These are phyloP conservation scores for Erethizon dorsatum DNA, from an alignment of 2,797 vertebrate genomes.

Conservation along the genomic window DNA sequence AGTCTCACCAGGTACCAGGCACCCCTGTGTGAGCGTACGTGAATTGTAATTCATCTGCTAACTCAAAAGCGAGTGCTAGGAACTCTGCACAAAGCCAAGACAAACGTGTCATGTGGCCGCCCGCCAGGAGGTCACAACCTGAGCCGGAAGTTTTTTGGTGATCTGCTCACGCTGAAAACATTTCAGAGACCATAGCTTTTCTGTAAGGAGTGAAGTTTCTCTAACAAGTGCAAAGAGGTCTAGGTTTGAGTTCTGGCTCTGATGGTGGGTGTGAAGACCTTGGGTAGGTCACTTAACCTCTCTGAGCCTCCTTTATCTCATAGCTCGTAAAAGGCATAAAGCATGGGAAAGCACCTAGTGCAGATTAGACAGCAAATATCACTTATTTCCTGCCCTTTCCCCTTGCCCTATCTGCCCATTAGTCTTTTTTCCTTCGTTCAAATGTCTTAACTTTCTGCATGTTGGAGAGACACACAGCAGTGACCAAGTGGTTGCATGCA, in stretches of 20 bases:
- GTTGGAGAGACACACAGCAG: neutral
- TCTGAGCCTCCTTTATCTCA: neutral
- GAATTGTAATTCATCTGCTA: constrained; percentile 55
- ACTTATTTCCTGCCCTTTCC: neutral
- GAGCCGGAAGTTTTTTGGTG: neutral
- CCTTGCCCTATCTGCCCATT: too few species aligned
- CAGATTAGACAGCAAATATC: neutral
- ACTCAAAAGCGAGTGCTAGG: constrained; percentile 23
- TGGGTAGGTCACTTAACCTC: neutral
- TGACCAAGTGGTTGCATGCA: rapidly evolving
- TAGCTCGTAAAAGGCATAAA: neutral
- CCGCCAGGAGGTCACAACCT: neutral
- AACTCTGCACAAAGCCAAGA: neutral
- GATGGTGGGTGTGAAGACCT: neutral
- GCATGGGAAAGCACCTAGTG: too few species aligned
- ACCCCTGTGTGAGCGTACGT: neutral
- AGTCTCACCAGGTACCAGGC: constrained; percentile 1
- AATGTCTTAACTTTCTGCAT: neutral
- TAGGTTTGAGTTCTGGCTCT: neutral
- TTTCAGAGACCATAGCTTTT: neutral
- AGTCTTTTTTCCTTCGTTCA: neutral
- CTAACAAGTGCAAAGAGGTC: neutral
- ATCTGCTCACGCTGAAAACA: neutral
- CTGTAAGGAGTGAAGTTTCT: neutral
- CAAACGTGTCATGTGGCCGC: neutral